A percentile compares a stretch with the other conserved stretches of the same genome.
These are phyloP conservation scores for Rousettus madagascariensis DNA, from an alignment of 2,797 vertebrate species.

Conservation along the genomic window DNA sequence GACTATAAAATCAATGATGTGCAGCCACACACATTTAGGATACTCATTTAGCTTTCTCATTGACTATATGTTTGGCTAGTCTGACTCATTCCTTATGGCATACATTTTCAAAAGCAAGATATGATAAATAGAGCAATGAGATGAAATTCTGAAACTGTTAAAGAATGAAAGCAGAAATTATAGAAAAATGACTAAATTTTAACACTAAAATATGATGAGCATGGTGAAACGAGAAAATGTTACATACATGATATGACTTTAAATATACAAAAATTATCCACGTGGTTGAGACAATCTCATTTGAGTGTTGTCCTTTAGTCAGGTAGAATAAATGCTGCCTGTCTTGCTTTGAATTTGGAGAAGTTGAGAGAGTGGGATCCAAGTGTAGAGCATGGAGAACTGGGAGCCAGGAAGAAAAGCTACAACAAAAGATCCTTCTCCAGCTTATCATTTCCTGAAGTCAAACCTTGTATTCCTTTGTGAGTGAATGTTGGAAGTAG, in stretches of 20 bases:
- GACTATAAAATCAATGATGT: constrained; percentile 77
- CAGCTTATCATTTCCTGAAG: neutral
- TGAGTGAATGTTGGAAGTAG: neutral
- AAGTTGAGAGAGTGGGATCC: neutral
- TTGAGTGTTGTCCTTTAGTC: neutral
- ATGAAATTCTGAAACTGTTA: constrained; percentile 17
- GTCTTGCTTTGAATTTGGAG: neutral
- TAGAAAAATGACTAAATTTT: neutral
- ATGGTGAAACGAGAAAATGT: neutral
- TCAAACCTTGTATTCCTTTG: neutral
- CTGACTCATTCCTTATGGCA: constrained; percentile 62
- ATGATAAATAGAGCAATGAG: constrained; percentile 30
- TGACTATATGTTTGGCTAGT: constrained; percentile 63
- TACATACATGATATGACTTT: neutral
- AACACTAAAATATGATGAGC: neutral
- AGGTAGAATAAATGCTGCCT: neutral
- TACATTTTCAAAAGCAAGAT: constrained; percentile 56
- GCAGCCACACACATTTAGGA: constrained; percentile 68
- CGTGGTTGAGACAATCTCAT: neutral
- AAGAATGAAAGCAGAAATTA: neutral
- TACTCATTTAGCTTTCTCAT: constrained; percentile 69
- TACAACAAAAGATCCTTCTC: neutral
- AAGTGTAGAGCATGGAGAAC: neutral
- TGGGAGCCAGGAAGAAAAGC: neutral
- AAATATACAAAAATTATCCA: neutral